phyloP scores from a whole-genome alignment of 1,140 invertebrate genomes.

The Augochlora pura region DNA sequence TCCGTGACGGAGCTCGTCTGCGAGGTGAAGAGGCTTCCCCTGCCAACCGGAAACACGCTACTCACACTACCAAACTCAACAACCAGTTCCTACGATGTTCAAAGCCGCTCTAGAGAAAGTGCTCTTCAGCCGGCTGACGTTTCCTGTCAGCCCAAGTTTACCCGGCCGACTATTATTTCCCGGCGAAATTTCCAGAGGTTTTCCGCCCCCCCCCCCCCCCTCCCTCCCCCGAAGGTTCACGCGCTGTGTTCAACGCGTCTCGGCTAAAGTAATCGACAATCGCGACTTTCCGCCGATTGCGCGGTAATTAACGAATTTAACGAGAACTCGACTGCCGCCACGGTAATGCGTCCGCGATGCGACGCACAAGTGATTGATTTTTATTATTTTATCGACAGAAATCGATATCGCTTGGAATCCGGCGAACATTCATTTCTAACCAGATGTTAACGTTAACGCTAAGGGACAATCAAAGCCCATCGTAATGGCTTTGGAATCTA shows the following conservation, averaged over 20 bases:
- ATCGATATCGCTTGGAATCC: neutral
- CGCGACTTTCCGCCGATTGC: neutral
- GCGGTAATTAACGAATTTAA: neutral
- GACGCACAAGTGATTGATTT: too few relatives aligned
- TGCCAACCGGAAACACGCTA: constrained; percentile 73
- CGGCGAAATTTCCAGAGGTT: constrained; percentile 27
- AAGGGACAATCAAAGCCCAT: too few relatives aligned
- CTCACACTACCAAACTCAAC: constrained; percentile 63
- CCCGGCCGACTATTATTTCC: neutral
- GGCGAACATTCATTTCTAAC: too few relatives aligned
- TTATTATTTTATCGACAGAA: too few relatives aligned
- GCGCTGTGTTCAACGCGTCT: neutral
- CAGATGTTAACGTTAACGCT: too few relatives aligned
- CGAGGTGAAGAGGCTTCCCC: constrained; percentile 82
- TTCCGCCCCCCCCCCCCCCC: neutral
- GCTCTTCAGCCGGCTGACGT: constrained; percentile 36
- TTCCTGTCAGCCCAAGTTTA: constrained; percentile 45
- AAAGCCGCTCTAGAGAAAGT: constrained; percentile 54
- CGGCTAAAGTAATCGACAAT: neutral
- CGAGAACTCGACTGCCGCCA: neutral
- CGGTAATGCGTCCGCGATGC: neutral
- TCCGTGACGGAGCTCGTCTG: constrained; percentile 87
- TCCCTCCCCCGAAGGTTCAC: too few relatives aligned
- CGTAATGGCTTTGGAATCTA: too few relatives aligned
- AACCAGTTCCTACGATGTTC: constrained; percentile 48